Evolutionary conservation across 2,113 vertebrate genomes (phyloP).

Genomic region (Epinephelus moara): DNA sequence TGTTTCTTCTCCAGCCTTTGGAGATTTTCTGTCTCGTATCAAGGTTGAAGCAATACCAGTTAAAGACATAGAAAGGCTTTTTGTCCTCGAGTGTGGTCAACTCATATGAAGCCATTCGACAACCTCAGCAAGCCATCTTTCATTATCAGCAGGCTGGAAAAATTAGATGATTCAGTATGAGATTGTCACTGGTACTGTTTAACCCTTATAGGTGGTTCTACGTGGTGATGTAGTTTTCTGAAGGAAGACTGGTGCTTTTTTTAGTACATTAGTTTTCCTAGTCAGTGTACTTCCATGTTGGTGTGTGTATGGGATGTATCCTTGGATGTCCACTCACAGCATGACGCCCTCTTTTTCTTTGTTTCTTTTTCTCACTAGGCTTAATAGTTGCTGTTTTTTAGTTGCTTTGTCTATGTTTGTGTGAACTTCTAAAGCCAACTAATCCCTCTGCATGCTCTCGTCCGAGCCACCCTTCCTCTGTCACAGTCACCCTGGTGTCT

Average conservation of each 20-base stretch:
- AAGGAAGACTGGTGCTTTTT: conserved; percentile 58
- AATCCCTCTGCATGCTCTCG: conserved; percentile 72
- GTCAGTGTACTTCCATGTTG: conserved; percentile 72
- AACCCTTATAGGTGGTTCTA: conserved; percentile 74
- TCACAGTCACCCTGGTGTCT: conserved; percentile 83
- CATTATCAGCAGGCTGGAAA: conserved; percentile 58
- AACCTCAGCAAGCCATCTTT: conserved; percentile 60
- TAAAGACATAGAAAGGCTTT: conserved; percentile 64
- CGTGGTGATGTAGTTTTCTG: conserved; percentile 68
- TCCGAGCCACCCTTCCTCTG: conserved; percentile 76
- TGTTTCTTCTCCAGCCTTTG: conserved; percentile 68
- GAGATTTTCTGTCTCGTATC: conserved; percentile 66
- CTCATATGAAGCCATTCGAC: conserved; percentile 65
- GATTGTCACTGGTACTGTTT: conserved; percentile 83
- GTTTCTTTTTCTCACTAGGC: conserved; percentile 57
- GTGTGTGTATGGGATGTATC: conserved; percentile 76
- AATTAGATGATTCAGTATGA: conserved; percentile 43
- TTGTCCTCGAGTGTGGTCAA: conserved; percentile 68
- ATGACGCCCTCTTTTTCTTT: conserved; percentile 66
- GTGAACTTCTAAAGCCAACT: conserved; percentile 65
- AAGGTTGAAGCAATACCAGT: conserved; percentile 85
- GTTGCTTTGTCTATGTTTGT: conserved; percentile 80
- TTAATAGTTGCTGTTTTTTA: conserved; percentile 66
- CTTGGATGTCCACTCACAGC: conserved; percentile 80
- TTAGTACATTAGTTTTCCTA: conserved; percentile 51